Percentiles rank a stretch among this genome's conserved stretches.
Evolutionary conservation across 1,140 invertebrate species (phyloP).

Genomic region (Drosophila takahashii): DNA sequence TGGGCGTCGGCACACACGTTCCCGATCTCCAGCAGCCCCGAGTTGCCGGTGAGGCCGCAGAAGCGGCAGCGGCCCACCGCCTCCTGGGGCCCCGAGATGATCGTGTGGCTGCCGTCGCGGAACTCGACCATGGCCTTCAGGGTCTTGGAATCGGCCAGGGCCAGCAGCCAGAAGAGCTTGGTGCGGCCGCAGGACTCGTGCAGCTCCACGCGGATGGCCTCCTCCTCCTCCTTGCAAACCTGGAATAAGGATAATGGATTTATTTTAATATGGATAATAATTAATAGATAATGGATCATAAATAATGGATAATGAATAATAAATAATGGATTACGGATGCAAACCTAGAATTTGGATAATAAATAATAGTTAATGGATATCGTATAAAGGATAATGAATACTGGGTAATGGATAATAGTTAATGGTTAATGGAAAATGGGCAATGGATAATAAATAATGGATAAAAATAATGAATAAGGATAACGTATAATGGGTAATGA

Average conservation of each 20-base stretch:
- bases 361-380: no score
- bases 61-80: constrained; percentile 94
- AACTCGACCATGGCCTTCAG: constrained; percentile 98
- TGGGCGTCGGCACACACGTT: constrained; percentile 97
- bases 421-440: no score
- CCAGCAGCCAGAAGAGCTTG: constrained; percentile 97
- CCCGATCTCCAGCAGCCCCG: constrained; percentile 94
- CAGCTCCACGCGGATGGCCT: constrained; percentile 96
- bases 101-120: constrained; percentile 88
- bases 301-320: no score
- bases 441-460: no score
- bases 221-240: constrained; percentile 97
- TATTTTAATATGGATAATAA: no score
- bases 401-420: no score
- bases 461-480: no score
- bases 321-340: no score
- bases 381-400: no score
- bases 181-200: constrained; percentile 98
- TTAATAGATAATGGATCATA: no score
- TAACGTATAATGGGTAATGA: no score
- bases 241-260: neutral
- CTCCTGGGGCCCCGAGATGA: constrained; percentile 80
- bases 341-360: no score
- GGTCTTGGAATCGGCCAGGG: constrained; percentile 95
- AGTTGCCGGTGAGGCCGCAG: constrained; percentile 93